Conservation (phyloP, 1,140 invertebrate species). For the Drosophila rufa region DNA sequence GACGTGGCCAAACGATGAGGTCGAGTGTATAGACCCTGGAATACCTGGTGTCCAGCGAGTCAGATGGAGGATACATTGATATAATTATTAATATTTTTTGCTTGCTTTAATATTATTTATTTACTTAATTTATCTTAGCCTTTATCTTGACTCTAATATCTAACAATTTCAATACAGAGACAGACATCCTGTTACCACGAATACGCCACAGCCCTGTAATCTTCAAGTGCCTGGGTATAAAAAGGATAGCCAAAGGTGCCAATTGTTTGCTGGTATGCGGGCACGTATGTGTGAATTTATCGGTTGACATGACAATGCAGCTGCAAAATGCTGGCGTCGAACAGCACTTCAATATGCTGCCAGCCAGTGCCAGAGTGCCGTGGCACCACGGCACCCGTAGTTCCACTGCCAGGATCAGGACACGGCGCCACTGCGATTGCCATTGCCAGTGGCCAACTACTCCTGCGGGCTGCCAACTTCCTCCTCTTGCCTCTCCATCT, state of each 20-base stretch:
- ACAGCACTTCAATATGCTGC: constrained; percentile 78
- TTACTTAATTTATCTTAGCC: too few species aligned
- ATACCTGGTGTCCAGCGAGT: background rate
- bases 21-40: background rate
- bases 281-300: constrained; percentile 80
- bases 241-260: constrained; percentile 80
- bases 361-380: constrained; percentile 40
- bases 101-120: too few species aligned
- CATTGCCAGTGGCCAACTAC: constrained; percentile 27
- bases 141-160: too few species aligned
- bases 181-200: background rate
- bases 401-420: constrained; percentile 12
- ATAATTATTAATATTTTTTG: background rate
- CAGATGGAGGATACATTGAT: fast-evolving
- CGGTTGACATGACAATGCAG: constrained; percentile 83
- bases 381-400: constrained; percentile 6
- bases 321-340: constrained; percentile 82
- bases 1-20: constrained; percentile 45
- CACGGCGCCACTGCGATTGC: constrained; percentile 29
- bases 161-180: too few species aligned
- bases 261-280: constrained; percentile 79
- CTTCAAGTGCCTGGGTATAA: constrained; percentile 15
- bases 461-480: constrained; percentile 53
- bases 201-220: background rate
- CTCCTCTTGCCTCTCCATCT: constrained; percentile 2